Evolutionary conservation across 2,113 vertebrate genomes (phyloP).

Genomic region (Ranitomeya imitator): DNA sequence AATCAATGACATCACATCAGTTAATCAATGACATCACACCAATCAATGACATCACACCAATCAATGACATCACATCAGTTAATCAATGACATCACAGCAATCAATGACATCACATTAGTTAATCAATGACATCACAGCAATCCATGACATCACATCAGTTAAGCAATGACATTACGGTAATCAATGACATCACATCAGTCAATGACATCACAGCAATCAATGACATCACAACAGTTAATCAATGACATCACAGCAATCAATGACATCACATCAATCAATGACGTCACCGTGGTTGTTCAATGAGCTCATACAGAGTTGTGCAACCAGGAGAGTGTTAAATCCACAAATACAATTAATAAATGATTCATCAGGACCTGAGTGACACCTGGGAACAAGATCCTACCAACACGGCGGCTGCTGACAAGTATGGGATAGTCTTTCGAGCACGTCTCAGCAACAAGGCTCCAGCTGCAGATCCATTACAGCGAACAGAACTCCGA

Average conservation of each 20-base stretch:
- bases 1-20: neutral
- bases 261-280: neutral
- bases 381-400: constrained; percentile 11
- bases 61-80: neutral
- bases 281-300: neutral
- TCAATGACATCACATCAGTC: neutral
- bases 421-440: neutral
- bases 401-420: neutral
- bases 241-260: neutral
- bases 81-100: neutral
- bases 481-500: neutral
- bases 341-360: neutral
- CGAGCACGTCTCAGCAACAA: neutral
- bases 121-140: neutral
- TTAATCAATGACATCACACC: neutral
- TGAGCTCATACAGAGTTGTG: neutral
- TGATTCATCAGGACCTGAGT: constrained; percentile 28
- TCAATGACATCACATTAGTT: neutral
- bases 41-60: neutral
- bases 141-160: neutral
- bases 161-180: neutral
- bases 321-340: neutral
- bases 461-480: neutral
- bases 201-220: neutral
- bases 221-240: neutral